Conservation (phyloP, 2,113 vertebrate species). For the Penelope pileata region DNA sequence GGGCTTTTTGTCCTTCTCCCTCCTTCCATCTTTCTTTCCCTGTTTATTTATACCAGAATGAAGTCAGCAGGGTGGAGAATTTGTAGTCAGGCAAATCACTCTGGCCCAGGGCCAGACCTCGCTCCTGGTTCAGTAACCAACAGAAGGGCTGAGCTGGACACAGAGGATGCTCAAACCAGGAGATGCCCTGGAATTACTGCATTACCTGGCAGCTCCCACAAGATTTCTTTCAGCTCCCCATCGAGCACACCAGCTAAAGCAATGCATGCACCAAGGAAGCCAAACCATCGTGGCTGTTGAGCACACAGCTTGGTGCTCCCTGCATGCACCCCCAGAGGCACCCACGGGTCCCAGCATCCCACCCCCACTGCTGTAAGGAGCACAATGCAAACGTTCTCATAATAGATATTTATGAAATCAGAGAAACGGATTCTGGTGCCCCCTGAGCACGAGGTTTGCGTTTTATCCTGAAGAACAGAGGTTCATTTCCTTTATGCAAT, state of each 20-base stretch:
- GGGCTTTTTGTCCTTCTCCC: background rate
- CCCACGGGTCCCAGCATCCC: background rate
- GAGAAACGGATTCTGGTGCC: background rate
- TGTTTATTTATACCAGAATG: background rate
- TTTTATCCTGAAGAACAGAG: background rate
- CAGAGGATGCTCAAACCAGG: background rate
- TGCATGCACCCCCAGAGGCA: too few relatives aligned
- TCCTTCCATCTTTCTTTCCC: background rate
- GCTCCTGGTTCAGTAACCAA: background rate
- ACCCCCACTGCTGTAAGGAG: background rate
- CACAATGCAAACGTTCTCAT: background rate
- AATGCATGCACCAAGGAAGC: background rate
- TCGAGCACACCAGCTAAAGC: background rate
- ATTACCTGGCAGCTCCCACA: background rate
- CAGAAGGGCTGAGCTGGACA: background rate
- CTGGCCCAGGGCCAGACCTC: background rate
- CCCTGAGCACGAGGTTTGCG: rapidly evolving
- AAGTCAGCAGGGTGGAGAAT: background rate
- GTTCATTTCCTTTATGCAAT: background rate
- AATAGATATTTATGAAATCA: background rate
- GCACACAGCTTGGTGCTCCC: too few relatives aligned
- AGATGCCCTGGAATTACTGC: background rate
- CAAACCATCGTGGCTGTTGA: background rate
- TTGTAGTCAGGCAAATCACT: background rate
- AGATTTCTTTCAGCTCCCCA: background rate